Evolutionary conservation across 2,888 invertebrate species (phyloP).

Genomic region (Leucophenga montana): DNA sequence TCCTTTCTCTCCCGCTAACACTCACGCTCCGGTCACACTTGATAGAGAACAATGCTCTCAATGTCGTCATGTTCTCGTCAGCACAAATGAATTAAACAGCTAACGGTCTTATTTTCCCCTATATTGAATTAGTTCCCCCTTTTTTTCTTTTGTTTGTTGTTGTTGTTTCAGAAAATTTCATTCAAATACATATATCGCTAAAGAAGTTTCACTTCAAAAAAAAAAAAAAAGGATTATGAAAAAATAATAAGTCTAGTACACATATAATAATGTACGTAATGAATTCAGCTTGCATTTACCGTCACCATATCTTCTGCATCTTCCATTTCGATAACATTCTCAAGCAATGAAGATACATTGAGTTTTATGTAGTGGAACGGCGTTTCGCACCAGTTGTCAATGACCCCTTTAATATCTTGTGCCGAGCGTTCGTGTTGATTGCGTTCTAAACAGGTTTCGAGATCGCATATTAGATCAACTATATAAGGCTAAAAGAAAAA

Average conservation of each 20-base stretch:
- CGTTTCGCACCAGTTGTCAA: slow-evolving; percentile 83
- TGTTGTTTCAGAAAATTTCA: too few species aligned
- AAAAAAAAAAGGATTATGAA: not conserved
- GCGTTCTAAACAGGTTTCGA: slow-evolving; percentile 83
- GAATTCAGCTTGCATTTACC: slow-evolving; percentile 58
- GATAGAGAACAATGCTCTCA: too few species aligned
- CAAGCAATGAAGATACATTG: slow-evolving; percentile 87
- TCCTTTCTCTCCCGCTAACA: too few species aligned
- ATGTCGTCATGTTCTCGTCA: too few species aligned
- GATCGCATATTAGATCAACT: slow-evolving; percentile 89
- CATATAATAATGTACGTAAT: not conserved
- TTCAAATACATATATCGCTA: too few species aligned
- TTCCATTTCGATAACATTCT: slow-evolving; percentile 90
- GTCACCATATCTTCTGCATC: slow-evolving; percentile 76
- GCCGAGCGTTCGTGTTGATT: slow-evolving; percentile 88
- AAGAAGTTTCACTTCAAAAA: not conserved
- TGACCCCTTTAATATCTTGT: slow-evolving; percentile 83
- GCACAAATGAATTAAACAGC: too few species aligned
- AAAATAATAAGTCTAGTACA: too few species aligned
- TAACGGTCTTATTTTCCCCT: too few species aligned
- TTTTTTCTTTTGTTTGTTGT: too few species aligned
- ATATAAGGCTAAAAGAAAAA: slow-evolving; percentile 84
- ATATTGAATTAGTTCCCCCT: too few species aligned
- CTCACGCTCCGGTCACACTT: too few species aligned
- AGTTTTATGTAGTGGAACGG: slow-evolving; percentile 87